Conservation (phyloP, 1,140 invertebrate species). For the Nixonia krombeini region DNA sequence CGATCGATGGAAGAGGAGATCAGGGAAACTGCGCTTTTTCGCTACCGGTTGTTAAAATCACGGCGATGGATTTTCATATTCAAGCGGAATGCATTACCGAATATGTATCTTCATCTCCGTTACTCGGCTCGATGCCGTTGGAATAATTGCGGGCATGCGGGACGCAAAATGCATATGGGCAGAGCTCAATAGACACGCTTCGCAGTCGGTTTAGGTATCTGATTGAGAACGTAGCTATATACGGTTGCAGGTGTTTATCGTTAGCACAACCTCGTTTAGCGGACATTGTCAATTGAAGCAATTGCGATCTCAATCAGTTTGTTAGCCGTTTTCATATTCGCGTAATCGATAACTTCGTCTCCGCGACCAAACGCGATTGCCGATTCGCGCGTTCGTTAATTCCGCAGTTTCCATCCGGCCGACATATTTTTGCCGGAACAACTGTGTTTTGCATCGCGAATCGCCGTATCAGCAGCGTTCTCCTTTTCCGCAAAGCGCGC, state of each 20-base stretch:
- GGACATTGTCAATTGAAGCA: conserved; percentile 25
- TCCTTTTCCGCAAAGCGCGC: no score
- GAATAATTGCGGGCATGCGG: conserved; percentile 29
- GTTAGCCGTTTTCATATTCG: conserved; percentile 29
- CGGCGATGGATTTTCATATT: conserved; percentile 5
- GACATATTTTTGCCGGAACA: no score
- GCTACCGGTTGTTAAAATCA: neutral
- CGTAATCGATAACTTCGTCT: conserved; percentile 19
- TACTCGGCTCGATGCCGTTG: conserved; percentile 12
- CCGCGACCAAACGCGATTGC: conserved; percentile 1
- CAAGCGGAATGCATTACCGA: conserved; percentile 10
- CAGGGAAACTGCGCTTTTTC: no score
- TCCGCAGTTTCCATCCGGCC: no score
- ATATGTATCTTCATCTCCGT: conserved; percentile 13
- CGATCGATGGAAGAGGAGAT: no score
- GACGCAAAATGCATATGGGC: conserved; percentile 28
- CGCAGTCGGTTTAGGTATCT: conserved; percentile 36
- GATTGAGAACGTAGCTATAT: conserved; percentile 29
- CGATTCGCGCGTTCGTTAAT: no score
- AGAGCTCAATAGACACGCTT: conserved; percentile 31
- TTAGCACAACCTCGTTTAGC: conserved; percentile 30
- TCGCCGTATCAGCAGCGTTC: no score
- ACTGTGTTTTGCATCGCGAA: no score
- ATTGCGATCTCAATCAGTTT: conserved; percentile 30
- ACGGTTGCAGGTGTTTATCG: conserved; percentile 41